Conservation (phyloP, 2,113 vertebrate genomes). For the Callithrix jacchus region DNA sequence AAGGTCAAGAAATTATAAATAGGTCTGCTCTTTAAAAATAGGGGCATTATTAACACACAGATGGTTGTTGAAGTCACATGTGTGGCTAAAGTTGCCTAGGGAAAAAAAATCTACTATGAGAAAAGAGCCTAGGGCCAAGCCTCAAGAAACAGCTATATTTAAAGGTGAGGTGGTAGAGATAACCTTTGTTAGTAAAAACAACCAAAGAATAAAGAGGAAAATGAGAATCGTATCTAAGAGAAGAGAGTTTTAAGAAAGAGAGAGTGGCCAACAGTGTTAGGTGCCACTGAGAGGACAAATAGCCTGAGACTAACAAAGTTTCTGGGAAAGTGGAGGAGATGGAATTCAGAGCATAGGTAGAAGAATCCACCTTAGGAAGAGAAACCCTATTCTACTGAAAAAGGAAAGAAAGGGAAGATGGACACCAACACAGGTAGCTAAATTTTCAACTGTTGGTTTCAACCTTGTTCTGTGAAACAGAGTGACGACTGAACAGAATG, state of each 20-base stretch:
- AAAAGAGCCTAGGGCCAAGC: background rate
- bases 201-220: background rate
- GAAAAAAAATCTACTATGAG: background rate
- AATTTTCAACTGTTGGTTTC: background rate
- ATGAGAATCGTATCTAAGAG: background rate
- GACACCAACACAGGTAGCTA: background rate
- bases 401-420: background rate
- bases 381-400: background rate
- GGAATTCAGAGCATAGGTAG: background rate
- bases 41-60: background rate
- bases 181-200: background rate
- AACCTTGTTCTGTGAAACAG: background rate
- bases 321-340: background rate
- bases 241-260: background rate
- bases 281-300: background rate
- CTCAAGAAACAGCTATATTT: background rate
- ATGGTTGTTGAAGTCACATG: background rate
- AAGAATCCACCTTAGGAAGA: background rate
- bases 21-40: background rate
- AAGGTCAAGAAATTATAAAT: constrained; percentile 18
- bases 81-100: background rate
- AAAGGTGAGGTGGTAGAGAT: background rate
- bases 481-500: background rate
- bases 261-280: background rate
- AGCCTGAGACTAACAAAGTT: background rate